These are phyloP conservation scores for Crambe crambe DNA, from an alignment of 37 sponge, comb jelly and placozoan genomes.

Conservation along the genomic window DNA sequence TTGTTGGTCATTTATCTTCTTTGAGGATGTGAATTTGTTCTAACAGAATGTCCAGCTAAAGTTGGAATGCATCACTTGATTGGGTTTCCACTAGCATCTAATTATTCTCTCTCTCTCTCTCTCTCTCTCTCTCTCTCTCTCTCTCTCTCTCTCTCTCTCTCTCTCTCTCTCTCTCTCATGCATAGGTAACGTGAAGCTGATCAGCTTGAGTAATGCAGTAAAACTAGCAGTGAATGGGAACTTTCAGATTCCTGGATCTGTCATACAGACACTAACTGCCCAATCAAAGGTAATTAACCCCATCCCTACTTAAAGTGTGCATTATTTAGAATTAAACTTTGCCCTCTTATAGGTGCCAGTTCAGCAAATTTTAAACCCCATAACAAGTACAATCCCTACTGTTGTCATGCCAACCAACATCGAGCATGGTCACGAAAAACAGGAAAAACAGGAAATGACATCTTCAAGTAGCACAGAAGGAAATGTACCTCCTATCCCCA, in stretches of 20 bases:
- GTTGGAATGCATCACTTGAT: too few relatives aligned
- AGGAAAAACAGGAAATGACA: background rate
- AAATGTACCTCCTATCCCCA: background rate
- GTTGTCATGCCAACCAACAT: background rate
- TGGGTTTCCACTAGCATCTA: background rate
- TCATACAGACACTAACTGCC: constrained; percentile 14
- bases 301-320: background rate
- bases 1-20: too few relatives aligned
- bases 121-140: too few relatives aligned
- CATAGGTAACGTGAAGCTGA: constrained; percentile 41
- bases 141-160: too few relatives aligned
- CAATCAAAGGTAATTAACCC: background rate
- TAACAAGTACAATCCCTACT: background rate
- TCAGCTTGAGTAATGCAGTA: constrained; percentile 41
- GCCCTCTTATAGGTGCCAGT: background rate
- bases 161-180: too few relatives aligned
- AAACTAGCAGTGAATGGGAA: constrained; percentile 28
- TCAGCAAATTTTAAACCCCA: background rate
- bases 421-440: background rate
- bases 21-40: too few relatives aligned
- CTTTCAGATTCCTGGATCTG: constrained; percentile 35
- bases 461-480: background rate
- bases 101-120: background rate
- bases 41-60: too few relatives aligned
- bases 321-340: background rate